phyloP scores from a whole-genome alignment of 2,888 invertebrate genomes.

The Camptogramma bilineatum region DNA sequence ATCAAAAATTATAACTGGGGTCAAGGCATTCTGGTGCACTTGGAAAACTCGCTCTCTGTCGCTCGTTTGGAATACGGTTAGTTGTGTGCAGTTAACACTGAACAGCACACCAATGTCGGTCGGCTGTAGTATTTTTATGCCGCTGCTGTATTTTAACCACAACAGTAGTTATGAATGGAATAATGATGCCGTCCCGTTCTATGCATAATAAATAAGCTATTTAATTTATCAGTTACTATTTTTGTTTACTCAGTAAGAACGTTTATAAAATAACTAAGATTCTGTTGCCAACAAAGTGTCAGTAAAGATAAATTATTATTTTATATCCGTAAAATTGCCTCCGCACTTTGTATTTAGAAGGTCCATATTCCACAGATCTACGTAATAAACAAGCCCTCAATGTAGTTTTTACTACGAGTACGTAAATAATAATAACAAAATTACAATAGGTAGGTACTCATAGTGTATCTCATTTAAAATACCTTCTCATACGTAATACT shows the following conservation, averaged over 20 bases:
- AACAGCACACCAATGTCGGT: slow-evolving; percentile 25
- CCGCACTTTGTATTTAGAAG: too few species aligned
- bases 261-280: background rate
- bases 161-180: slow-evolving; percentile 14
- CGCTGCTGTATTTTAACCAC: slow-evolving; percentile 6
- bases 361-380: too few species aligned
- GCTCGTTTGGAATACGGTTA: slow-evolving; percentile 39
- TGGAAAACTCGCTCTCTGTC: slow-evolving; percentile 56
- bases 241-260: background rate
- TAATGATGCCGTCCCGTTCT: slow-evolving; percentile 5
- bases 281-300: background rate
- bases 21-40: slow-evolving; percentile 48
- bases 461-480: slow-evolving; percentile 44
- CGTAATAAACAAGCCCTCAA: too few species aligned
- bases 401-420: too few species aligned
- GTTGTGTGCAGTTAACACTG: slow-evolving; percentile 35
- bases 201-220: background rate
- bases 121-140: slow-evolving; percentile 17
- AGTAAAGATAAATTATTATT: too few species aligned
- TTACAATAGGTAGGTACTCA: background rate
- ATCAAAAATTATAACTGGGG: slow-evolving; percentile 23
- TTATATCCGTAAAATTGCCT: too few species aligned
- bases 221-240: slow-evolving; percentile 7
- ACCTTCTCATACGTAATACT: slow-evolving; percentile 77
- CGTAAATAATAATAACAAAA: too few species aligned